Base-by-base conservation (phyloP, 2,888 invertebrate genomes). In the Aspidiotus rigidus region DNA sequence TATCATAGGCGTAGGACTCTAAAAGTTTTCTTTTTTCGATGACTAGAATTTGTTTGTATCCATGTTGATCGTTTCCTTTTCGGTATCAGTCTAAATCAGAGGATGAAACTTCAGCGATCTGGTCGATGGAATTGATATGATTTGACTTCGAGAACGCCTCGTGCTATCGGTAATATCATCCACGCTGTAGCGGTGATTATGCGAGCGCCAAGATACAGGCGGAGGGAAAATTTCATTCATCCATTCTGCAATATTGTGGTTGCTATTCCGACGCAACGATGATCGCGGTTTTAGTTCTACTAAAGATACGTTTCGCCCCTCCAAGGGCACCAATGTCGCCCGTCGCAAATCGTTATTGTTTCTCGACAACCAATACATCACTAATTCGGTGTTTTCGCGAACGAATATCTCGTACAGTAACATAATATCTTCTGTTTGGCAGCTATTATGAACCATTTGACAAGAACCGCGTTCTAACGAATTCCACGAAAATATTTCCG, bases 401-500 rank as follows among this genome's bases (percentile, higher is more conserved):
- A 90, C 85, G 77, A 85, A 87, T 70, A 71, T 66, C 49, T 73
- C 70, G 66, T 71, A 72, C 40, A 70, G 28, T 5, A 56, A 17
- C 62, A 56, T 69, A 16, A 62, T 59, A 13, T 44, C 67, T 49
- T 40, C 63, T 13, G 63, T 71, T 15, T 59, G 70, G 16, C 17
- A 44, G 16, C 64, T 64, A 41, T 40, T 67, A 59, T 56, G 13
- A 15, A 56, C 44, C 40, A 70, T 55, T 49, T 17, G 59, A 57
- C 41, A 59, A 44, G 59, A 44, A 16, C 56, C 61, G 41, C 63
- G 63, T 61, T 72, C 71, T 6, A 66, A 10, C 16, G 69, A 63
- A 55, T 88, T 87, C 83, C 89, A 88, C 74, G 86, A 86, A 78
- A 90, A 88, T 72, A 90, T 89, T 75, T 90, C 90, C 0, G 90